These are phyloP conservation scores for Macropodus opercularis DNA, from an alignment of 2,797 vertebrate genomes.

Conservation along the genomic window DNA sequence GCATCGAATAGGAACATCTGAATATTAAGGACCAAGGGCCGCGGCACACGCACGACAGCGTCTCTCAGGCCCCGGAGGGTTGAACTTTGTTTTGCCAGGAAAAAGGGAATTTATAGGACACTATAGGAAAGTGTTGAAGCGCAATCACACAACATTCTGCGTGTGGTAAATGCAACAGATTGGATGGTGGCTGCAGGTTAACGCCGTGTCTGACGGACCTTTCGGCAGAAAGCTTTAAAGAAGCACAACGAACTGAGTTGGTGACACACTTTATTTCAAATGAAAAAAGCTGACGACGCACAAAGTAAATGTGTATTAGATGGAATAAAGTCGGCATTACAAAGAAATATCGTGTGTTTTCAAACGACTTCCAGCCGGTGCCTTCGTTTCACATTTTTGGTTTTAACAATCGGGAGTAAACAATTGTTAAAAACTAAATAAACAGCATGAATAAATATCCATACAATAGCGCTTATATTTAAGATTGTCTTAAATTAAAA, in stretches of 20 bases:
- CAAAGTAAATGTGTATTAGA: slow-evolving; percentile 61
- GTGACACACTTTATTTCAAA: slow-evolving; percentile 75
- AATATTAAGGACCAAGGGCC: too few species aligned
- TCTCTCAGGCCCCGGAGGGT: slow-evolving; percentile 15
- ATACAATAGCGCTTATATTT: slow-evolving; percentile 21
- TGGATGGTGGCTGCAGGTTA: too few species aligned
- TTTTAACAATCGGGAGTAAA: slow-evolving; percentile 47
- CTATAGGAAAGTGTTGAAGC: too few species aligned
- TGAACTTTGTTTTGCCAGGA: not conserved
- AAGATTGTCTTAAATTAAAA: slow-evolving; percentile 63
- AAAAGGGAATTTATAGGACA: not conserved
- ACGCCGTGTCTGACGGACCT: not conserved
- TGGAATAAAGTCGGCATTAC: slow-evolving; percentile 62
- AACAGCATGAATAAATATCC: slow-evolving; percentile 32
- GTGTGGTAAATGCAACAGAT: not conserved
- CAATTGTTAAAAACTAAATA: slow-evolving; percentile 17
- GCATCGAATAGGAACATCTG: too few species aligned
- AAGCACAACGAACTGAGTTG: slow-evolving; percentile 6
- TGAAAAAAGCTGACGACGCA: slow-evolving; percentile 65
- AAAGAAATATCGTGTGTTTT: slow-evolving; percentile 27
- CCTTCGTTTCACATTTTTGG: slow-evolving; percentile 63
- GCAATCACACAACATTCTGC: not conserved
- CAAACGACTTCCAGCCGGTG: not conserved
- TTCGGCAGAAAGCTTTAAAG: not conserved
- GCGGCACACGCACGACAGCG: not conserved